Conservation (phyloP, 2,797 vertebrate genomes). For the Staurois parvus region DNA sequence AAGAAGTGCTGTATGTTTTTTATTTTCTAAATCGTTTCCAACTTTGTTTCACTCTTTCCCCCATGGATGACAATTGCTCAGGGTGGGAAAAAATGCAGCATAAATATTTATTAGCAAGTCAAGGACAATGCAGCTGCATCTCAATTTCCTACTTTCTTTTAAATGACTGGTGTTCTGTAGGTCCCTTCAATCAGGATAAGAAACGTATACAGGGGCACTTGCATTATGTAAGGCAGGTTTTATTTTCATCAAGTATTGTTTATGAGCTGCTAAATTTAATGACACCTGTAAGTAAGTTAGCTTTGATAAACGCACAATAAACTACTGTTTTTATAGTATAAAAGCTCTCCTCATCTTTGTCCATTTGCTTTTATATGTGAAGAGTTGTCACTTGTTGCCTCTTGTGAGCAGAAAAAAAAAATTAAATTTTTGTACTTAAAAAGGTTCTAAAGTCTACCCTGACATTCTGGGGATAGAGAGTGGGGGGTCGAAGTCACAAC, state of each 20-base stretch:
- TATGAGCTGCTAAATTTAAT: neutral
- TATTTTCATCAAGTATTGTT: neutral
- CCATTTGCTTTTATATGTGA: too few relatives aligned
- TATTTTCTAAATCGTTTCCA: constrained; percentile 50
- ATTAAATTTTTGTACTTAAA: too few relatives aligned
- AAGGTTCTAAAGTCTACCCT: too few relatives aligned
- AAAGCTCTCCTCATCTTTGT: too few relatives aligned
- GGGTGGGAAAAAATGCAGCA: constrained; percentile 44
- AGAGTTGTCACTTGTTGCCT: too few relatives aligned
- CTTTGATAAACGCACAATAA: neutral
- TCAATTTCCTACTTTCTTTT: neutral
- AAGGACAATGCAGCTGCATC: constrained; percentile 42
- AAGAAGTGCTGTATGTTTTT: constrained; percentile 57
- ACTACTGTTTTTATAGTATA: neutral
- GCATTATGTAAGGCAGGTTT: neutral
- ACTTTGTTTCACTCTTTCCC: constrained; percentile 50
- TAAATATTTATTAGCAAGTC: constrained; percentile 49
- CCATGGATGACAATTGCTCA: constrained; percentile 49
- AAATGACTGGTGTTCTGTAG: constrained; percentile 6
- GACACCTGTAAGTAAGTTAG: neutral
- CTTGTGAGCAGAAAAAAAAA: too few relatives aligned
- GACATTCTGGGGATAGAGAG: too few relatives aligned
- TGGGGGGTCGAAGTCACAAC: too few relatives aligned
- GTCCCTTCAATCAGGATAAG: neutral
- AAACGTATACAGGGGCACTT: neutral